phyloP scores from a whole-genome alignment of 2,113 vertebrate genomes.

The Ceuthmochares aereus region DNA sequence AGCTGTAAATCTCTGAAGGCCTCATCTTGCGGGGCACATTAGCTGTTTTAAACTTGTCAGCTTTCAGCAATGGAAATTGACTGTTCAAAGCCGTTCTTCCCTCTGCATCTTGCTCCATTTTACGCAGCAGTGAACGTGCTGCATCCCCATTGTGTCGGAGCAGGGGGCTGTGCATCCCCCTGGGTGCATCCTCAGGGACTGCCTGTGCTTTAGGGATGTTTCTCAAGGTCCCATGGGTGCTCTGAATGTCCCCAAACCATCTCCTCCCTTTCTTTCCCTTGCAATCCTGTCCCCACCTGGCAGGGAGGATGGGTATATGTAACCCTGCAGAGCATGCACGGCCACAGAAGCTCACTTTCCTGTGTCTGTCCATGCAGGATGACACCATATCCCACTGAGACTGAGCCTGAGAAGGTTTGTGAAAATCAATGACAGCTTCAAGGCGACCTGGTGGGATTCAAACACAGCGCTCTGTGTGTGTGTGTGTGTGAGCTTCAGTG shows the following conservation, averaged over 20 bases:
- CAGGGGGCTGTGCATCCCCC: not conserved
- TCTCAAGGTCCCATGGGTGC: not conserved
- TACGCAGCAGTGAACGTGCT: fast-evolving
- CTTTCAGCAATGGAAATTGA: conserved; percentile 60
- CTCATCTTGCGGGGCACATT: conserved; percentile 67
- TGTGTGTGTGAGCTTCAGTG: not conserved
- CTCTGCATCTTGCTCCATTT: not conserved
- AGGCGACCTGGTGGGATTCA: not conserved
- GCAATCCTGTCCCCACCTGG: not conserved
- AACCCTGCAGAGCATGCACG: not conserved
- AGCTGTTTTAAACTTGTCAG: conserved; percentile 73
- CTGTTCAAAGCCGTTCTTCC: conserved; percentile 33
- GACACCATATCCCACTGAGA: not conserved
- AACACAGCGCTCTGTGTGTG: not conserved
- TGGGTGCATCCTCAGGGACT: fast-evolving
- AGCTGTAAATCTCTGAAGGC: conserved; percentile 66
- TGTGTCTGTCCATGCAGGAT: not conserved
- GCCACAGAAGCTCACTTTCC: not conserved
- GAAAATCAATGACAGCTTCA: not conserved
- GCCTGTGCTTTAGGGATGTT: not conserved
- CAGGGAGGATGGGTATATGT: not conserved
- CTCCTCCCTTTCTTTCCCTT: not conserved
- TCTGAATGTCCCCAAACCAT: not conserved
- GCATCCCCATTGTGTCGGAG: not conserved
- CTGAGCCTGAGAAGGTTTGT: not conserved